Percentiles rank a stretch among this genome's conserved stretches.
phyloP scores from a whole-genome alignment of 2,113 vertebrate species.

The Morone saxatilis region DNA sequence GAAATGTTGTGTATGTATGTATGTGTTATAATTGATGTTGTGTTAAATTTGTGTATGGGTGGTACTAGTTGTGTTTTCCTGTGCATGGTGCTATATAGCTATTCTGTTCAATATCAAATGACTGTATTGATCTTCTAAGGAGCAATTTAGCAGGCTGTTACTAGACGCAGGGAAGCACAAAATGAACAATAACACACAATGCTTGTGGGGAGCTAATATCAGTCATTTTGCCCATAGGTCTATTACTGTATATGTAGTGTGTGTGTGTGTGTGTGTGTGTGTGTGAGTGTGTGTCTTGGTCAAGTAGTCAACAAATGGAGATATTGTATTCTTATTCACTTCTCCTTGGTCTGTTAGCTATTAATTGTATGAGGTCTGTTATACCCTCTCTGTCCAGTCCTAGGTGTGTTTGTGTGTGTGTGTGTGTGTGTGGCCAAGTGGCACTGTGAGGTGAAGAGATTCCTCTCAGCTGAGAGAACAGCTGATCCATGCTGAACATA shows the following conservation, averaged over 20 bases:
- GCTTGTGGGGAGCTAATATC: conserved; percentile 18
- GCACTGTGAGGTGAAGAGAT: background rate
- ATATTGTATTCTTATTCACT: background rate
- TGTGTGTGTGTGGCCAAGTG: background rate
- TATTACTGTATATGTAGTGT: background rate
- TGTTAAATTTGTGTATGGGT: conserved; percentile 7
- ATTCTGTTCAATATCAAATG: conserved; percentile 35
- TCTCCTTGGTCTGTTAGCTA: background rate
- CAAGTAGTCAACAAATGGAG: conserved; percentile 4
- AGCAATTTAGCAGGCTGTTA: conserved; percentile 53
- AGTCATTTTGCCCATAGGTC: conserved; percentile 15
- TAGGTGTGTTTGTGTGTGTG: background rate
- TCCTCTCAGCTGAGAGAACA: too few species aligned
- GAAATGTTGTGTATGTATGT: background rate
- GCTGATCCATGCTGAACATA: too few species aligned
- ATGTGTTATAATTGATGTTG: background rate
- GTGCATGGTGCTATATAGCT: conserved; percentile 22
- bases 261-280: background rate
- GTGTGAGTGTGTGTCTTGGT: conserved; percentile 11
- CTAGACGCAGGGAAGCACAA: conserved; percentile 42
- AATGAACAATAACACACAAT: conserved; percentile 39
- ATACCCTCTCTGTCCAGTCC: background rate
- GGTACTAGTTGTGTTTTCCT: background rate
- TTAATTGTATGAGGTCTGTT: conserved; percentile 1
- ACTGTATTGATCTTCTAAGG: conserved; percentile 57